Evolutionary conservation across 2,797 vertebrate species (phyloP), one percentile per base, ranked within the genome.

Genomic region (Ctenochaetus hawaiiensis): DNA sequence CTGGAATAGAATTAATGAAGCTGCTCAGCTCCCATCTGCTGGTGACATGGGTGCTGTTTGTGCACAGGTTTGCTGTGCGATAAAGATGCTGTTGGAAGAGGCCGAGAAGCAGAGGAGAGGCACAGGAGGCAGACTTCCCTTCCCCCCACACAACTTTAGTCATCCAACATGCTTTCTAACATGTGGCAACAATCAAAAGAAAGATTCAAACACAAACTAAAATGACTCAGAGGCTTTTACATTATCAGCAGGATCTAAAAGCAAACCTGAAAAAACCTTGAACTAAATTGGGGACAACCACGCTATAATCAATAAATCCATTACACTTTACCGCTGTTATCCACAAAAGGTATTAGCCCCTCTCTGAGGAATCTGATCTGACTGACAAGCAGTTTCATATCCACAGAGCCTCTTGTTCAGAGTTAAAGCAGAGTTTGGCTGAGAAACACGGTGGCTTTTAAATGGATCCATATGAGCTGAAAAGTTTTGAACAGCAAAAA

Each of bases 1-100:
- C 78, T 44, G 76, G 84, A 86, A 81, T 48, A 82, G 71, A 88
- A 91, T 84, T 90, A 92, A 93, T 92, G 89, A 86, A 85, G 80
- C 85, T 58, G 67, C 84, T 88, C 78, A 52, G 57, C 47, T 60
- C 79, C 87, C 91, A 91, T 91, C 87, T 93, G 89, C 65, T 71
- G 69, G 66, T 72, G 87, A 90, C 86, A 83, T 71, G 45, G 56
- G 81, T 66, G 76, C 47, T 65, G 39, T 0, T 8, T 67, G 16
- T 71, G 47, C 58, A 37, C 43, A 16, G 59, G 59, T 67, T 51
- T n/a, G 34, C 20, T 63, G 71, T 70, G 53, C 1, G 53, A 85
- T 80, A 77, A 62, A 65, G 60, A 70, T 56, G 48, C 45, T 60
- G 52, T 57, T n/a, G 44, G 68, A 16, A 37, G 39, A 9, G 39